Conservation (phyloP, 2,888 invertebrate species). For the Amiota communis region DNA sequence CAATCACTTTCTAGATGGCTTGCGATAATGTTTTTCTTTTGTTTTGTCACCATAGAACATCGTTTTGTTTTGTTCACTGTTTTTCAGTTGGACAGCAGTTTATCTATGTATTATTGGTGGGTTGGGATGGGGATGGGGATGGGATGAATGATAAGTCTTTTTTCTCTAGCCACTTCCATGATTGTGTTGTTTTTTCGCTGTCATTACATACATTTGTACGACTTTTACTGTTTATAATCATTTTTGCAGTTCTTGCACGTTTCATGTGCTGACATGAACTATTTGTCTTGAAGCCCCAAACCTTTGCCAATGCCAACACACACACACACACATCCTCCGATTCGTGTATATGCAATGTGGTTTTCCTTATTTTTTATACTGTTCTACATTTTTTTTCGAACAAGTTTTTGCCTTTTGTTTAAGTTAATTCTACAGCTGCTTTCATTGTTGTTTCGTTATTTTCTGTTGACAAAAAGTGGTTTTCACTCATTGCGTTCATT, state of each 20-base stretch:
- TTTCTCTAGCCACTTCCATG: neutral
- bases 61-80: neutral
- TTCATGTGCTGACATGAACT: slow-evolving; percentile 19
- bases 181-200: slow-evolving; percentile 28
- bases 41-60: too few relatives aligned
- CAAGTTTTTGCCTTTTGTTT: slow-evolving; percentile 15
- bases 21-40: too few relatives aligned
- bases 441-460: slow-evolving; percentile 13
- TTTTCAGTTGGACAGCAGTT: too few relatives aligned
- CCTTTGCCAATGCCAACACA: too few relatives aligned
- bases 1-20: neutral
- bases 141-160: too few relatives aligned
- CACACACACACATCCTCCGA: too few relatives aligned
- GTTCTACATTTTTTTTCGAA: neutral
- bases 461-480: slow-evolving; percentile 18
- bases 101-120: neutral
- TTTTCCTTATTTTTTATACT: neutral
- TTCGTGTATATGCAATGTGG: too few relatives aligned
- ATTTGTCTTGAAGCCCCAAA: neutral
- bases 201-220: slow-evolving; percentile 27
- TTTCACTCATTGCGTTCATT: too few relatives aligned
- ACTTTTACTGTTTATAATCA: slow-evolving; percentile 22
- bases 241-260: slow-evolving; percentile 31
- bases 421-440: neutral
- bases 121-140: neutral